Conservation (phyloP, 1,140 invertebrate species). For the Cyclina sinensis region DNA sequence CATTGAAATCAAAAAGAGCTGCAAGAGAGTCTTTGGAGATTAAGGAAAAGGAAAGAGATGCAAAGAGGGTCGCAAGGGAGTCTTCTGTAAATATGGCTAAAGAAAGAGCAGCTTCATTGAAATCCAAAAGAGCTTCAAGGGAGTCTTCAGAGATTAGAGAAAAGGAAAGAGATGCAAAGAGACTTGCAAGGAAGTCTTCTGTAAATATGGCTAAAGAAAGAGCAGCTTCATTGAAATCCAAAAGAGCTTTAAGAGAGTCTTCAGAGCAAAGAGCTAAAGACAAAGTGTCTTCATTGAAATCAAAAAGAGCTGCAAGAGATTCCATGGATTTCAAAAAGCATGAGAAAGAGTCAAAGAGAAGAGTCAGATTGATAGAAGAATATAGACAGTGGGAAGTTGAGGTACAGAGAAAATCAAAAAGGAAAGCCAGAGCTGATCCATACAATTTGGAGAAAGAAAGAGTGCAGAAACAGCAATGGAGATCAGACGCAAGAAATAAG, state of each 20-base stretch:
- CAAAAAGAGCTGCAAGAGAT: constrained; percentile 14
- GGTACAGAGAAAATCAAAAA: neutral
- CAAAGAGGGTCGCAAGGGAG: neutral
- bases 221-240: neutral
- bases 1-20: constrained; percentile 4
- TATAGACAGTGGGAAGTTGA: neutral
- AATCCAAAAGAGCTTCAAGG: constrained; percentile 9
- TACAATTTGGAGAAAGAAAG: neutral
- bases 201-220: too few species aligned
- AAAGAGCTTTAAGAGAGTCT: neutral
- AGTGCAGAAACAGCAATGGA: neutral
- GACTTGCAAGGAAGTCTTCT: too few species aligned
- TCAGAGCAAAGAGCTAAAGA: constrained; percentile 1
- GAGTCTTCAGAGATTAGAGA: neutral
- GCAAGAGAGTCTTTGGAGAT: neutral
- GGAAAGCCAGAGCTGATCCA: neutral
- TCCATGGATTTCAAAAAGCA: neutral
- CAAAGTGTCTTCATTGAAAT: neutral
- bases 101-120: too few species aligned
- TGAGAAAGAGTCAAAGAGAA: neutral
- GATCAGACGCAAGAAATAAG: constrained; percentile 26
- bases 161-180: neutral
- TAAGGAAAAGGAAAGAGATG: constrained; percentile 21
- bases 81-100: too few species aligned
- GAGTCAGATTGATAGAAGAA: neutral